These are phyloP conservation scores for Mohoua ochrocephala DNA, from an alignment of 2,113 vertebrate genomes.

Conservation along the genomic window DNA sequence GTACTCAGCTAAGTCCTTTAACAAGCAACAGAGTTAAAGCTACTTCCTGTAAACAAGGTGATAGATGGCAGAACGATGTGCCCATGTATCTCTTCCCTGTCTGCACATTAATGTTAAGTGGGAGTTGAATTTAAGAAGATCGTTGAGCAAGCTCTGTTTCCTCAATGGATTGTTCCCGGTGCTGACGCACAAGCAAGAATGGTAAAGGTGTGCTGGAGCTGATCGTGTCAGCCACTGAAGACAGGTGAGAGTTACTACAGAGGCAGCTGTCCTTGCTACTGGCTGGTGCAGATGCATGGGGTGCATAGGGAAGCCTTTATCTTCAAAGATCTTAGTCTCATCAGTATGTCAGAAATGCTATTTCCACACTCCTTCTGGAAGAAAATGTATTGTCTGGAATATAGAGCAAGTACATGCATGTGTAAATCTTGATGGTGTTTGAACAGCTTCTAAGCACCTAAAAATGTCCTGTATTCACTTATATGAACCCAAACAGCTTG, in stretches of 20 bases:
- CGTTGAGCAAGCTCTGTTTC: not conserved
- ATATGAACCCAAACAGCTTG: not conserved
- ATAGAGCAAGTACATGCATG: not conserved
- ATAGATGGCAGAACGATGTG: not conserved
- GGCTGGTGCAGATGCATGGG: not conserved
- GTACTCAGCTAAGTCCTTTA: not conserved
- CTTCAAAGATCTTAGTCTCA: not conserved
- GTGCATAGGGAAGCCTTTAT: not conserved
- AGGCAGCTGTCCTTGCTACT: not conserved
- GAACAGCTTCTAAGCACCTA: not conserved
- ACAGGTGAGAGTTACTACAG: rapidly evolving
- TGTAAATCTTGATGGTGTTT: not conserved
- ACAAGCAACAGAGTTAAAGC: not conserved
- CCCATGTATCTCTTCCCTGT: not conserved
- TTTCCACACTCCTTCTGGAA: not conserved
- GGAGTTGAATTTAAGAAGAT: not conserved
- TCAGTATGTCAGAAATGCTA: not conserved
- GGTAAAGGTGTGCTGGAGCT: not conserved
- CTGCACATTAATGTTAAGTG: not conserved
- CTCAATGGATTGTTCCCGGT: not conserved
- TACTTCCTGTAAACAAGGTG: not conserved
- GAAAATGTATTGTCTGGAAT: not conserved
- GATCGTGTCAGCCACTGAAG: not conserved
- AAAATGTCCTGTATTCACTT: not conserved
- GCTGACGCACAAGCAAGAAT: rapidly evolving